Percentiles rank a stretch among this genome's conserved stretches.
Conservation (phyloP, 2,888 invertebrate species). For the Scaeva pyrastri region DNA sequence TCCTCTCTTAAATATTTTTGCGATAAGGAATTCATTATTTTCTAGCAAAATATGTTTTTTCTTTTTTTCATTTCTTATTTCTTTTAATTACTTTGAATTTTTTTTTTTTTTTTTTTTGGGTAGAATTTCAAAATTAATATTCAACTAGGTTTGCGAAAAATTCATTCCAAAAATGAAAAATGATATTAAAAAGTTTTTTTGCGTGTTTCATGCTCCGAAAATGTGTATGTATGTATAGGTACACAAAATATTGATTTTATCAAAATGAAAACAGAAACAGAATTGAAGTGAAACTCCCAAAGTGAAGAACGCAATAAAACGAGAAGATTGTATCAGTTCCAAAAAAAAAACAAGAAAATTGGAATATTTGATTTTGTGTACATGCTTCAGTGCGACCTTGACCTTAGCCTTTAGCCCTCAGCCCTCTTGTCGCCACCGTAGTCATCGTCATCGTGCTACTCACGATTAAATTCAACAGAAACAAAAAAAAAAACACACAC, state of each 20-base stretch:
- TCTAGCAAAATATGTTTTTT: neutral
- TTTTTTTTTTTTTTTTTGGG: neutral
- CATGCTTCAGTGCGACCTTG: neutral
- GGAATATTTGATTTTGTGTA: too few species aligned
- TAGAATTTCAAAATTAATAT: conserved; percentile 6
- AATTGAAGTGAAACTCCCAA: neutral
- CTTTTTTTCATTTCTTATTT: neutral
- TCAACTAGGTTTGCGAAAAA: neutral
- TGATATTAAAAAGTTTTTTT: conserved; percentile 5
- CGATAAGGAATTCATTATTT: conserved; percentile 20
- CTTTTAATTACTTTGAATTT: neutral
- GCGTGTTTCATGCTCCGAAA: neutral
- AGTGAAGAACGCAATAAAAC: conserved; percentile 7
- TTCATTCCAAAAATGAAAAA: neutral
- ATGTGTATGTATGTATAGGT: neutral
- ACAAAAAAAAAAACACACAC: neutral
- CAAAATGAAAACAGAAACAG: neutral
- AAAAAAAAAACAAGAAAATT: neutral
- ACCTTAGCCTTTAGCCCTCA: conserved; percentile 7
- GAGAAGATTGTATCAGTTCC: conserved; percentile 19
- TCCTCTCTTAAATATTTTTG: neutral
- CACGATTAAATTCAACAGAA: neutral
- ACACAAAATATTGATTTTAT: conserved; percentile 5
- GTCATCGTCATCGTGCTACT: too few species aligned
- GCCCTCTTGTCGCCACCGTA: too few species aligned